Evolutionary conservation across 2,888 invertebrate genomes (phyloP).

Genomic region (Trichogramma dendrolimi): DNA sequence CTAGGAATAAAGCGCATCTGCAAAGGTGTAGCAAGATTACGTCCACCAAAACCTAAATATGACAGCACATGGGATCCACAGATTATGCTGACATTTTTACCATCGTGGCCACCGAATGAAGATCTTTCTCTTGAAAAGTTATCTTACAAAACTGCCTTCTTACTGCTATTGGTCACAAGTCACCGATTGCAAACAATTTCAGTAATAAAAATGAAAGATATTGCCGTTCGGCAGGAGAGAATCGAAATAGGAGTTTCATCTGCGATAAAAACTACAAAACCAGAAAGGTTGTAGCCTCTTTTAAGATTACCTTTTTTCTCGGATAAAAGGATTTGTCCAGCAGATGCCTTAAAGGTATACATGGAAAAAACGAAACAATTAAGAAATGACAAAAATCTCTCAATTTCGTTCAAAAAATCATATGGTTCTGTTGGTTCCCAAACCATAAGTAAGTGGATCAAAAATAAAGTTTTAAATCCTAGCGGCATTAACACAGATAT

Average conservation of each 20-base stretch:
- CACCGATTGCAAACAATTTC: slow-evolving; percentile 22
- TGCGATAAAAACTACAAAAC: slow-evolving; percentile 16
- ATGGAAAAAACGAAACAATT: too few relatives aligned
- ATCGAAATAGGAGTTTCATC: slow-evolving; percentile 15
- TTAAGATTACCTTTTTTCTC: too few relatives aligned
- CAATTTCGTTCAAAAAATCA: too few relatives aligned
- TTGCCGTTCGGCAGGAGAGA: background rate
- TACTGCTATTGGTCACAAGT: slow-evolving; percentile 28
- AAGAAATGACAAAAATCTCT: too few relatives aligned
- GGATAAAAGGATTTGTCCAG: too few relatives aligned
- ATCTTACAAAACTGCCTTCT: slow-evolving; percentile 30
- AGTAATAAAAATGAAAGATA: slow-evolving; percentile 11
- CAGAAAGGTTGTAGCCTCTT: too few relatives aligned
- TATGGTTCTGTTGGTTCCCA: too few relatives aligned
- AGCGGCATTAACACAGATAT: too few relatives aligned
- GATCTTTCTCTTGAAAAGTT: background rate
- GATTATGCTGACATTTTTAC: background rate
- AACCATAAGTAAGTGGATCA: too few relatives aligned
- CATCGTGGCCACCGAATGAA: background rate
- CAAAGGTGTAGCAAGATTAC: slow-evolving; percentile 12
- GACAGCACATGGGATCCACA: slow-evolving; percentile 36
- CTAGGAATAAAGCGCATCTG: background rate
- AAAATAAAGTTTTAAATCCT: too few relatives aligned
- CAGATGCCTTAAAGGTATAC: too few relatives aligned
- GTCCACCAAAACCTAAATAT: slow-evolving; percentile 30